Evolutionary conservation across 2,797 vertebrate species (phyloP).

Genomic region (Scolopax bukidnonensis): DNA sequence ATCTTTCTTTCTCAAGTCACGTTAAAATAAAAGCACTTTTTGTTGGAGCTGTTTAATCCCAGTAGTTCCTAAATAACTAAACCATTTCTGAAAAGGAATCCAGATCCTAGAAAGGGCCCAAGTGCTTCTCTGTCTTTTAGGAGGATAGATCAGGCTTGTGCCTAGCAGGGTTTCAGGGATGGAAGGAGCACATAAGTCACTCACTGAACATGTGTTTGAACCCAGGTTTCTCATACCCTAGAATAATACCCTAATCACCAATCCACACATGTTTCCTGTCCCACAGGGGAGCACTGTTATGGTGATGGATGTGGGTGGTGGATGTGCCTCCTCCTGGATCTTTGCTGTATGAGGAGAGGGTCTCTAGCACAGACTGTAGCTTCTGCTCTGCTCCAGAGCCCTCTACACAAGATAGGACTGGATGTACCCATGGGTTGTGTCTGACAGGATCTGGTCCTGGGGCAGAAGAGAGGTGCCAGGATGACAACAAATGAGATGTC

Average conservation of each 20-base stretch:
- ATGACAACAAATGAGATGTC: neutral
- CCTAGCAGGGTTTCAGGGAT: neutral
- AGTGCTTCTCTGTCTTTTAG: neutral
- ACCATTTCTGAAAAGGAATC: neutral
- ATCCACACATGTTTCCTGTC: rapidly evolving
- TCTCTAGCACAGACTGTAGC: neutral
- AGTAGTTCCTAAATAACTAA: neutral
- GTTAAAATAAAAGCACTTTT: neutral
- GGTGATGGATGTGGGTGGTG: neutral
- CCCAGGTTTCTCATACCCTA: neutral
- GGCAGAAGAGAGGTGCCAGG: neutral
- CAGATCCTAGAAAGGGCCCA: neutral
- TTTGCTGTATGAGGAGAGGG: neutral
- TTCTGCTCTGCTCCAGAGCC: neutral
- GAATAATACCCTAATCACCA: neutral
- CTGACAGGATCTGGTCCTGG: neutral
- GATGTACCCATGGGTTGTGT: neutral
- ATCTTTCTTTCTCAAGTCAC: neutral
- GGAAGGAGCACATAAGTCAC: neutral
- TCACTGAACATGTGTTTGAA: neutral
- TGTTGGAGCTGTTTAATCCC: neutral
- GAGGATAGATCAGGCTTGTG: neutral
- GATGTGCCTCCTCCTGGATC: neutral
- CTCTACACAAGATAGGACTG: neutral
- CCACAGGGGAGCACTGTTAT: too few relatives aligned